Evolutionary conservation across 30 jellyfish, hydroid and myxozoan genomes (phyloP), one percentile per base, ranked within the genome.

Genomic region (Rhopilema esculentum): DNA sequence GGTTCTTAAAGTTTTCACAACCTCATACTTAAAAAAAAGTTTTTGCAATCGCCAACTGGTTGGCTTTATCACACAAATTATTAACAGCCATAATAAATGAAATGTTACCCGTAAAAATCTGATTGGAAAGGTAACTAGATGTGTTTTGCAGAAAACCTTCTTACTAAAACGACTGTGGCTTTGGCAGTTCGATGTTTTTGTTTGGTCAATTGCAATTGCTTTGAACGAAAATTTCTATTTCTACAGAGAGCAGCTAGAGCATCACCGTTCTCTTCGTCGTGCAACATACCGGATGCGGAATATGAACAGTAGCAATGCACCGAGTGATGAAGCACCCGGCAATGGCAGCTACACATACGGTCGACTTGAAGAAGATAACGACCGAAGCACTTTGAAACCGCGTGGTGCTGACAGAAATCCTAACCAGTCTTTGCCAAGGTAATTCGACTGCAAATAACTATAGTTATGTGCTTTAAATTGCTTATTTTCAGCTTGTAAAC

Each of bases 271-370:
- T 24, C 87, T 87, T 6, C 96, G 96, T 23, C 96, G 91, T 12
- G 96, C 96, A 18, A 87, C 96, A 8, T 87, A 87, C 91, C 88
- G 96, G 65, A 70, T 87, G 90, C 91, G 96, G 48, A 79, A 40
- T 23, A 87, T 87, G 96, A 87, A 87, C 53, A 75, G 66, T 21
- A 76, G 49, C 29, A 84, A 83, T 21, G 76, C 27, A 18, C 72
- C 87, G 1, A 72, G n/a, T 16, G 89, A 77, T 29, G 96, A 78
- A 4, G 87, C 80, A 20, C 85, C 96, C 22, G 62, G 32, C 25
- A 71, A 77, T 69, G 96, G 91, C 27, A 67, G 84, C 62, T 87
- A 76, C 67, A 31, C 96, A 17, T 87, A 87, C 48, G 96, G 90
- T 12, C 78, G 86, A 21, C 83, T 87, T 0, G 96, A 87, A 8